Percentiles rank a stretch among this genome's conserved stretches.
These are phyloP conservation scores for Abscondita cerata DNA, from an alignment of 2,888 invertebrate genomes.

Conservation along the genomic window DNA sequence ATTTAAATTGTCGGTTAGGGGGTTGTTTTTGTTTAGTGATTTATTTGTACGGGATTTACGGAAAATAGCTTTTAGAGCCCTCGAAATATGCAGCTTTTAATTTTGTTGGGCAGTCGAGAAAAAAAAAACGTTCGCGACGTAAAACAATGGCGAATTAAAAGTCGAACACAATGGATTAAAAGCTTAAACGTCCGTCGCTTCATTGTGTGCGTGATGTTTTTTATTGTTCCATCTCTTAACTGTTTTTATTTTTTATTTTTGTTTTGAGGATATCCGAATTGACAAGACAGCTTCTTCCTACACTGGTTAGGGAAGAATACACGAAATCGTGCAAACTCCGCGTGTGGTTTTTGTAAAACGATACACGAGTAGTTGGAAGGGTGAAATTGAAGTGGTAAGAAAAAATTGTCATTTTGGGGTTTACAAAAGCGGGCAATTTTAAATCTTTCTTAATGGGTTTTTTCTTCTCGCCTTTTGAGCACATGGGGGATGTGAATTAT, in stretches of 20 bases:
- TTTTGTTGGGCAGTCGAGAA: conserved; percentile 19
- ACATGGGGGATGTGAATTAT: too few species aligned
- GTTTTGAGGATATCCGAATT: conserved; percentile 27
- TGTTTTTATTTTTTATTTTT: not conserved
- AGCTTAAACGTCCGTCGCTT: not conserved
- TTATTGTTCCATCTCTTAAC: not conserved
- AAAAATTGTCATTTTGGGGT: conserved; percentile 30
- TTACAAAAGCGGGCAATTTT: conserved; percentile 26
- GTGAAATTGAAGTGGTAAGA: conserved; percentile 14
- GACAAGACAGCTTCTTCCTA: conserved; percentile 28
- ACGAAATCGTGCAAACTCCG: conserved; percentile 19
- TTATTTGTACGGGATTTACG: conserved; percentile 32
- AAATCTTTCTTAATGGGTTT: conserved; percentile 27
- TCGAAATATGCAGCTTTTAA: conserved; percentile 2
- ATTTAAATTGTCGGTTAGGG: conserved; percentile 29
- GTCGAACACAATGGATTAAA: conserved; percentile 20
- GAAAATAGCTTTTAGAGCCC: conserved; percentile 28
- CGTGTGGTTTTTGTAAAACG: conserved; percentile 31
- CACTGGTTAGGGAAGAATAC: conserved; percentile 14
- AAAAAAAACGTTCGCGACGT: conserved; percentile 21
- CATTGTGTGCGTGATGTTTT: not conserved
- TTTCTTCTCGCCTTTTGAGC: conserved; percentile 6
- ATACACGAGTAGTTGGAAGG: conserved; percentile 23
- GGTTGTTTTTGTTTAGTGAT: conserved; percentile 31
- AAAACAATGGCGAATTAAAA: conserved; percentile 22